Evolutionary conservation across 2,113 vertebrate genomes (phyloP).

Genomic region (Prolemur simus): DNA sequence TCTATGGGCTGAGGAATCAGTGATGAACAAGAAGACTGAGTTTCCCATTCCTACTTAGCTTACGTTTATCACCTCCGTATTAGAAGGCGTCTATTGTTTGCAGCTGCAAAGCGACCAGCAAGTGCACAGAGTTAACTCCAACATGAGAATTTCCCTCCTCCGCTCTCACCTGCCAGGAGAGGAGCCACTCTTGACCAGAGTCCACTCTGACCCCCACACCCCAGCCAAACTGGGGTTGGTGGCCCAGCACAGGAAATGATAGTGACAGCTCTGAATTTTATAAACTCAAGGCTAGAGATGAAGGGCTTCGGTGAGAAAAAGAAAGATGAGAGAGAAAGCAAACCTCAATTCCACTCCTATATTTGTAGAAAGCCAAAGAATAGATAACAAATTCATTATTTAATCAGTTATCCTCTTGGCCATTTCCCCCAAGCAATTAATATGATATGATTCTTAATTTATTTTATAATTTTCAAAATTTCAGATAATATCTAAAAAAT

Average conservation of each 20-base stretch:
- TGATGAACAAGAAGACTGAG: not conserved
- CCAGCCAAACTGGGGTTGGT: not conserved
- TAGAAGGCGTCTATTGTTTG: not conserved
- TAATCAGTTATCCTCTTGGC: not conserved
- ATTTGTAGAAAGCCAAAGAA: not conserved
- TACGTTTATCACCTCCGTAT: not conserved
- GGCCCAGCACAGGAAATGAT: not conserved
- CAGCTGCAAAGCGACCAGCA: not conserved
- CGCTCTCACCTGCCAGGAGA: not conserved
- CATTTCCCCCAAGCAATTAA: not conserved
- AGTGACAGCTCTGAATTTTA: not conserved
- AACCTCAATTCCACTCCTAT: not conserved
- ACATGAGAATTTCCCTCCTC: not conserved
- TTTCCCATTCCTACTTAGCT: not conserved
- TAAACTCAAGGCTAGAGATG: not conserved
- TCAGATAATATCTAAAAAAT: not conserved
- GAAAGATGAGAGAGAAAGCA: not conserved
- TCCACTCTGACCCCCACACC: rapidly evolving
- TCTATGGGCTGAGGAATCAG: not conserved
- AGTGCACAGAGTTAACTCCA: not conserved
- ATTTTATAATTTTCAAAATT: not conserved
- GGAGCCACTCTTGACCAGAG: not conserved
- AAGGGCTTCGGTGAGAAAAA: not conserved
- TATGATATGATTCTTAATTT: not conserved
- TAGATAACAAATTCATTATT: not conserved